Evolutionary conservation across 1,140 invertebrate genomes (phyloP).

Genomic region (Microplitis demolitor): DNA sequence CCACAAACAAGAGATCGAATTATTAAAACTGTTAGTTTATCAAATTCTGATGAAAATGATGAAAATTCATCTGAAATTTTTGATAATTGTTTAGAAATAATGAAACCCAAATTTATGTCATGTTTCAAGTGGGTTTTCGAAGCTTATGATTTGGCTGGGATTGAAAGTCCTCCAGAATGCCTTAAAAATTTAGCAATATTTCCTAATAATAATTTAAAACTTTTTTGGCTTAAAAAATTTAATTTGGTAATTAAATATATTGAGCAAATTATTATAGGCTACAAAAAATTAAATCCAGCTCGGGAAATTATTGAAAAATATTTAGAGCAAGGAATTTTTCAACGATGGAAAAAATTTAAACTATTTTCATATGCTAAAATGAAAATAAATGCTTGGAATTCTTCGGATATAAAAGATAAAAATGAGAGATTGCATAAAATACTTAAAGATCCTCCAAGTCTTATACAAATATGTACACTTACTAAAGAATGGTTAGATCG

Average conservation of each 20-base stretch:
- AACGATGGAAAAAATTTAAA: constrained; percentile 7
- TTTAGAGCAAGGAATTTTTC: constrained; percentile 6
- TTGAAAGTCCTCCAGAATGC: constrained; percentile 4
- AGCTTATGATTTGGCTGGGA: constrained; percentile 4
- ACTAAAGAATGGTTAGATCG: not conserved
- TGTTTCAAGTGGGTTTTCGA: constrained; percentile 18
- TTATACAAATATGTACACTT: constrained; percentile 16
- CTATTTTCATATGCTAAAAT: not conserved
- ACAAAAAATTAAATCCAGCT: not conserved
- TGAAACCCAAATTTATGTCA: constrained; percentile 19
- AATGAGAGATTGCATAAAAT: constrained; percentile 11
- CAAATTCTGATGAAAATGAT: not conserved
- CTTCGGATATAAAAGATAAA: constrained; percentile 1
- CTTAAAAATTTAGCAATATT: constrained; percentile 10
- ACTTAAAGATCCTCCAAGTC: constrained; percentile 2
- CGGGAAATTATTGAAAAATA: not conserved
- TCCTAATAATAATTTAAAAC: constrained; percentile 7
- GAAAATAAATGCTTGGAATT: constrained; percentile 9
- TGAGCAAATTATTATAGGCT: constrained; percentile 10
- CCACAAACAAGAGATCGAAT: constrained; percentile 15
- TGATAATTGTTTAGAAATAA: constrained; percentile 4
- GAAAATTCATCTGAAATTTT: constrained; percentile 1
- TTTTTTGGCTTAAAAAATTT: constrained; percentile 19
- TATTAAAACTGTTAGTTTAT: not conserved
- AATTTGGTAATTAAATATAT: not conserved